These are phyloP conservation scores for Leptodactylus fallax DNA, from an alignment of 2,797 vertebrate species.

Conservation along the genomic window DNA sequence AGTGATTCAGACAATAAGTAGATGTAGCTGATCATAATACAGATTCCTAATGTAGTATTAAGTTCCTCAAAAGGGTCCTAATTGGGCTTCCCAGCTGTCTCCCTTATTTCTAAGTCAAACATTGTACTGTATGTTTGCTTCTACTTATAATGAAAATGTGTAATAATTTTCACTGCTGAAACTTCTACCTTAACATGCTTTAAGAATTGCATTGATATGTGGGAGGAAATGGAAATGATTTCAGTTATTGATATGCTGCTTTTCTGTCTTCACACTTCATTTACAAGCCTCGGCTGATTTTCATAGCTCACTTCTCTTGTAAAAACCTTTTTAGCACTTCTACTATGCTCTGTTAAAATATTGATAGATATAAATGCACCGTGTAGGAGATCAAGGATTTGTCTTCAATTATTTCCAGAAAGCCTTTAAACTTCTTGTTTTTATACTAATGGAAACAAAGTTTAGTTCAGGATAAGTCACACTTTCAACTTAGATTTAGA, in stretches of 20 bases:
- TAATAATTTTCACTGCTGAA: conserved; percentile 10
- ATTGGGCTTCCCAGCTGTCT: background rate
- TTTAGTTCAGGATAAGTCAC: conserved; percentile 20
- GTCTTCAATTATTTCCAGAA: conserved; percentile 38
- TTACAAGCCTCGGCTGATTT: conserved; percentile 59
- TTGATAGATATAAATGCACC: conserved; percentile 59
- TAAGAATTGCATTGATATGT: conserved; percentile 40
- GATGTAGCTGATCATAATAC: too few relatives aligned
- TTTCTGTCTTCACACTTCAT: conserved; percentile 62
- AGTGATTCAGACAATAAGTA: too few relatives aligned
- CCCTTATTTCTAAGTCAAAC: background rate
- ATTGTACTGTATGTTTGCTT: background rate
- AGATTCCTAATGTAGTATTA: too few relatives aligned
- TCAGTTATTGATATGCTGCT: conserved; percentile 61
- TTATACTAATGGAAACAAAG: conserved; percentile 34
- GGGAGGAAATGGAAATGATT: conserved; percentile 39
- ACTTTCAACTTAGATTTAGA: conserved; percentile 17
- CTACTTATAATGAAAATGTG: conserved; percentile 33
- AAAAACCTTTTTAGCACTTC: conserved; percentile 61
- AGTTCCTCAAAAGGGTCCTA: background rate
- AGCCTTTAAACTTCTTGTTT: conserved; percentile 44
- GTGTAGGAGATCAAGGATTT: conserved; percentile 39
- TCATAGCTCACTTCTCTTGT: conserved; percentile 61
- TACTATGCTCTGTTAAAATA: conserved; percentile 57
- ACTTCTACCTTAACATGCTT: conserved; percentile 20